Base-by-base conservation (phyloP, 1,140 invertebrate species). In the Melanaphis sacchari region DNA sequence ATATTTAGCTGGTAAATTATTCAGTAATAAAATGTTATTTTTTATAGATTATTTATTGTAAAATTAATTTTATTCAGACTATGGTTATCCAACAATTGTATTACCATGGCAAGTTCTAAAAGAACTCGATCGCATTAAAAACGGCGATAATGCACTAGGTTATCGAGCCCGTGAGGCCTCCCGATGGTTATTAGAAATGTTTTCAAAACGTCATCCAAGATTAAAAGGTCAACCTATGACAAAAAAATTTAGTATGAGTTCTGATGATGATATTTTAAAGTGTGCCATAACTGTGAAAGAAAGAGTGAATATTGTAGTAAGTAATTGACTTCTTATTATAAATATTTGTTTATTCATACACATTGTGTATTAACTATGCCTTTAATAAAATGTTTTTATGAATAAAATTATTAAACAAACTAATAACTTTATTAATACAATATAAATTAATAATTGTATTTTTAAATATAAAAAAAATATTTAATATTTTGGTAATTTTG, bases 221-320 rank as follows among this genome's bases (percentile, higher is more conserved):
- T 38, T 93, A 52, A 93, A 93, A 85, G 91, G 81, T 52, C 81
- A 93, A 54, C 91, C 91, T 7, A 93, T 93, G 91, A 54, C 36
- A 8, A 22, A 52, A 84, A 85, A 93, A 54, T 0, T 0, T 31
- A 24, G 9, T 54, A 21, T n/a, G 24, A 41, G 3, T 93, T 9
- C 91, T 54, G 91, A 93, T 93, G 91, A 93, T 85, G 22, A 46
- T 93, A 93, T 93, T 85, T 93, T 93, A 52, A 85, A 54, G 31
- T 93, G 91, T 93, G 91, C 91, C 36, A 43, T 93, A 31, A 85
- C 11, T 84, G 40, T 93, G 6, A 93, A 84, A 93, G 81, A 54
- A 1, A 93, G 38, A 54, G 91, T 93, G 24, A 93, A 93, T 41
- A 18, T 24, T 82, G 26, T 93, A 31, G 91, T 93, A 93, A 93